Percentiles rank a stretch among this genome's conserved stretches.
phyloP scores from a whole-genome alignment of 2,113 vertebrate genomes.

The Coptodon rendalli region DNA sequence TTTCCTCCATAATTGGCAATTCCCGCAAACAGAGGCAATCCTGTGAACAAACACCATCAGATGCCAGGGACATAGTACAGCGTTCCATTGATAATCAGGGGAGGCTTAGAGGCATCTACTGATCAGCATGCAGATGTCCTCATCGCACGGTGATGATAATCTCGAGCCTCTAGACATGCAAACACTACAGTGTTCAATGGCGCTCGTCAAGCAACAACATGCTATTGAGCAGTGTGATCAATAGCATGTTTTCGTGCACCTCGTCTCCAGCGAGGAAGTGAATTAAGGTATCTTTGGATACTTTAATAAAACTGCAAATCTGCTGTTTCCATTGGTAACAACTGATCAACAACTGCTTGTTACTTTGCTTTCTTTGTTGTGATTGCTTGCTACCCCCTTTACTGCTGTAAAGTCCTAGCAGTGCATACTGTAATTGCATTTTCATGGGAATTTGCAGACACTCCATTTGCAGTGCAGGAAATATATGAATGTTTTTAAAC shows the following conservation, averaged over 20 bases:
- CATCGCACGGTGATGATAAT: neutral
- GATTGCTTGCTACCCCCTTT: neutral
- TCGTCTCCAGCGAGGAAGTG: neutral
- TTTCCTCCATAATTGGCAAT: conserved; percentile 21
- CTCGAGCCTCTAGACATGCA: neutral
- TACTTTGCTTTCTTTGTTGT: neutral
- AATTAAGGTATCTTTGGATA: neutral
- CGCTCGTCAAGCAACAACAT: neutral
- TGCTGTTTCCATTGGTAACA: neutral
- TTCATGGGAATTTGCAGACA: neutral
- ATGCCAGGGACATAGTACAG: neutral
- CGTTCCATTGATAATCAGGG: conserved; percentile 47
- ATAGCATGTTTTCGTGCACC: neutral
- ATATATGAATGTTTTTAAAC: neutral
- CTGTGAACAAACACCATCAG: conserved; percentile 27
- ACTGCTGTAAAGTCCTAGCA: neutral
- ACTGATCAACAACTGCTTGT: neutral
- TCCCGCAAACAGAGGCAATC: conserved; percentile 22
- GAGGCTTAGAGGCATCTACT: conserved; percentile 23
- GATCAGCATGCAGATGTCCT: conserved; percentile 30
- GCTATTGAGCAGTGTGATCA: neutral
- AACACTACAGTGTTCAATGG: neutral
- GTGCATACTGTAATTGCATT: neutral
- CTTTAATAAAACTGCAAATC: neutral
- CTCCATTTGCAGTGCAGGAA: neutral